A percentile compares a stretch with the other conserved stretches of the same genome.
Conservation (phyloP, 2,797 vertebrate species). For the Sphenopsis melanotis region DNA sequence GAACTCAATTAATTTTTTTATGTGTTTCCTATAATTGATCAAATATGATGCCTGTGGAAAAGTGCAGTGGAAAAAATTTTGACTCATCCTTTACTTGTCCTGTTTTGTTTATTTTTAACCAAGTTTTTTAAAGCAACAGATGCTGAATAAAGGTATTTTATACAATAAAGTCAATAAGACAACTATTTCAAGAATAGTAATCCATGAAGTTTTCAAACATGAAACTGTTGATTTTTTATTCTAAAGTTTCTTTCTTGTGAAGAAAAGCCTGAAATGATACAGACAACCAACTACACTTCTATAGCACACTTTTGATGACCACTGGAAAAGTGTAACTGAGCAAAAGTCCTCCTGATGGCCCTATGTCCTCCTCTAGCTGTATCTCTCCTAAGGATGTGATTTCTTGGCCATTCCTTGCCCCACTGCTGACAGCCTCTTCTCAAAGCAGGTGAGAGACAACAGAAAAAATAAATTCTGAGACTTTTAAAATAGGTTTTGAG, state of each 20-base stretch:
- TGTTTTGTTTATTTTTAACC: background rate
- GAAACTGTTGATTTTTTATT: background rate
- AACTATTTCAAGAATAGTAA: background rate
- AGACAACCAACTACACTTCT: background rate
- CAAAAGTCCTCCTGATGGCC: background rate
- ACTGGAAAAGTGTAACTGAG: background rate
- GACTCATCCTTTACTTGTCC: background rate
- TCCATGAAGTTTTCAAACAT: background rate
- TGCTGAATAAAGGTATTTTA: background rate
- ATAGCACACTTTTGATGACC: background rate
- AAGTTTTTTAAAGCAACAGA: background rate
- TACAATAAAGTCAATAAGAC: background rate
- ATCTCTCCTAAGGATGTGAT: background rate
- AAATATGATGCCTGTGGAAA: rapidly evolving
- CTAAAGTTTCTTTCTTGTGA: background rate
- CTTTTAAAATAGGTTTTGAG: background rate
- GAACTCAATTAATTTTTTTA: background rate
- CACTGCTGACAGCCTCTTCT: background rate
- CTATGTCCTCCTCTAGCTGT: background rate
- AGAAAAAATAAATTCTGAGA: background rate
- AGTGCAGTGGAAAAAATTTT: background rate
- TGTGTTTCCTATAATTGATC: background rate
- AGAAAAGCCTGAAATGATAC: background rate
- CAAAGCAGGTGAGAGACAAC: background rate
- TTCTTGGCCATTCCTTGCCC: background rate